Evolutionary conservation across 1,140 invertebrate species (phyloP).

Genomic region (Diabrotica undecimpunctata): DNA sequence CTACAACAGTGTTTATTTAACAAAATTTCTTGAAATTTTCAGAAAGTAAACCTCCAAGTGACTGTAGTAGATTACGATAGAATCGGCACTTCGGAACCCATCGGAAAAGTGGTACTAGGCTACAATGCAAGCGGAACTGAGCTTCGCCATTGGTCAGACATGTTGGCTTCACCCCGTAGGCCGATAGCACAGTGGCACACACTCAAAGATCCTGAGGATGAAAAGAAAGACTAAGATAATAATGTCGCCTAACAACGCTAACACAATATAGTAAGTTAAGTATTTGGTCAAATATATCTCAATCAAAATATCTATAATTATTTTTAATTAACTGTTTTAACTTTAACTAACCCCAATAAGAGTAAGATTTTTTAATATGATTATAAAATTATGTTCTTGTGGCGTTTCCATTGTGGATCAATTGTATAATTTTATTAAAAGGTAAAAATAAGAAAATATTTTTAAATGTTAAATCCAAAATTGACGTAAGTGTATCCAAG

Average conservation of each 20-base stretch:
- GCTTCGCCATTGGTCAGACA: conserved; percentile 98
- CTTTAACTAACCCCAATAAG: too few relatives aligned
- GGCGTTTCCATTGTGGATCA: too few relatives aligned
- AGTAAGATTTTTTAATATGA: too few relatives aligned
- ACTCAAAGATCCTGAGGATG: conserved; percentile 93
- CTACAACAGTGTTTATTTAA: too few relatives aligned
- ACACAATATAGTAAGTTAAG: conserved; percentile 9
- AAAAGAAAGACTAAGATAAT: conserved; percentile 78
- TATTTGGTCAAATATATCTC: too few relatives aligned
- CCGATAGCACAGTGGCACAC: conserved; percentile 99
- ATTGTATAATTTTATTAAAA: too few relatives aligned
- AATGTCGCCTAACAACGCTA: conserved; percentile 26
- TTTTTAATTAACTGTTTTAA: too few relatives aligned
- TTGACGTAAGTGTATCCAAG: too few relatives aligned
- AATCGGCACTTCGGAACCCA: conserved; percentile 98
- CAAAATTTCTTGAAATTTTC: conserved; percentile 27
- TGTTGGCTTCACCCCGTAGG: conserved; percentile 95
- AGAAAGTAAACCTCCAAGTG: conserved; percentile 98
- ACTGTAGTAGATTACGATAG: conserved; percentile 99
- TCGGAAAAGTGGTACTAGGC: conserved; percentile 94
- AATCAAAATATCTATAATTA: too few relatives aligned
- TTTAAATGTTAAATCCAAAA: too few relatives aligned
- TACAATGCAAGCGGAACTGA: conserved; percentile 97
- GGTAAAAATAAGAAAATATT: too few relatives aligned
- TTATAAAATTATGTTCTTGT: too few relatives aligned